Conservation (phyloP, 1,140 invertebrate species). For the Tetranychus urticae region DNA sequence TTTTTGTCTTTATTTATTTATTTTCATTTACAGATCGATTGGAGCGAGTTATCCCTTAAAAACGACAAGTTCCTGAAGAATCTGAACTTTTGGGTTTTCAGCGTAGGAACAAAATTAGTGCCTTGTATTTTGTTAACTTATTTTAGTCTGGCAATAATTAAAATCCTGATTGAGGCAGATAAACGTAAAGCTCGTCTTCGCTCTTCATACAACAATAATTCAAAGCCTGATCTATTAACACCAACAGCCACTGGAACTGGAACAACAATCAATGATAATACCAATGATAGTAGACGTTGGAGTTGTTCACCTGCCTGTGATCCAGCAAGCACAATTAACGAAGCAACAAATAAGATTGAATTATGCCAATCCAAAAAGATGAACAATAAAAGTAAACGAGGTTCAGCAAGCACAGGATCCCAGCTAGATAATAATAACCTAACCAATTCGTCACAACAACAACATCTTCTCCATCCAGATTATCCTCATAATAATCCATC, state of each 20-base stretch:
- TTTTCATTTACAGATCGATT: slow-evolving; percentile 30
- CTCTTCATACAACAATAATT: neutral
- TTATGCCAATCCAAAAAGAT: too few relatives aligned
- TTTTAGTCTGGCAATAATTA: slow-evolving; percentile 45
- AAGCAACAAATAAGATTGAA: too few relatives aligned
- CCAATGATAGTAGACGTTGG: neutral
- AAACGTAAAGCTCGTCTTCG: slow-evolving; percentile 4
- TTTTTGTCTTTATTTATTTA: too few relatives aligned
- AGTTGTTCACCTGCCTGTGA: neutral
- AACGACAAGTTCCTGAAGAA: slow-evolving; percentile 32
- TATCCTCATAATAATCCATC: neutral
- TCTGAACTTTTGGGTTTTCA: slow-evolving; percentile 64
- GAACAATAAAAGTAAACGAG: neutral
- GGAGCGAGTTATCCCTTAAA: slow-evolving; percentile 29
- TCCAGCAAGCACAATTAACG: too few relatives aligned
- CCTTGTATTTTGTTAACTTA: slow-evolving; percentile 55
- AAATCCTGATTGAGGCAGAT: slow-evolving; percentile 5
- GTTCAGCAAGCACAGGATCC: too few relatives aligned
- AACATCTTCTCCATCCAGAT: too few relatives aligned
- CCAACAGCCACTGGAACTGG: neutral
- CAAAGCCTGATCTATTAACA: neutral
- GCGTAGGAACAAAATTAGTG: slow-evolving; percentile 55
- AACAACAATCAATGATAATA: neutral
- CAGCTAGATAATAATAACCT: too few relatives aligned
- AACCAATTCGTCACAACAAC: too few relatives aligned